Conservation (phyloP, 2,888 invertebrate genomes). For the Ichneumoninae sp. region DNA sequence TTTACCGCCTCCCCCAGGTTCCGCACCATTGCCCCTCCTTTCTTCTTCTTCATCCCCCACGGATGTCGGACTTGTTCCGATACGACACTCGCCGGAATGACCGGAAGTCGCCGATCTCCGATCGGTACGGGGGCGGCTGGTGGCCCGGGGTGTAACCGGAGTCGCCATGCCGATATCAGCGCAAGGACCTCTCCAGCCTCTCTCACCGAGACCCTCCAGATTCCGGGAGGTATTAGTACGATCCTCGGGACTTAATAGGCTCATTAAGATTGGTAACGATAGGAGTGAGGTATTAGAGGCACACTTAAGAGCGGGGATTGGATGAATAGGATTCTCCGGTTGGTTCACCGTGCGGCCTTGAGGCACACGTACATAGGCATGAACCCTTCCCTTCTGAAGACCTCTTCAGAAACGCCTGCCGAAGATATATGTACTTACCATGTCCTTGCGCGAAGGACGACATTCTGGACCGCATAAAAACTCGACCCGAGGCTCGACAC, state of each 20-base stretch:
- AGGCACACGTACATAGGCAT: constrained; percentile 41
- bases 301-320: constrained; percentile 15
- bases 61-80: constrained; percentile 9
- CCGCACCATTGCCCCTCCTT: not conserved
- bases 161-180: constrained; percentile 30
- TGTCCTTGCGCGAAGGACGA: constrained; percentile 8
- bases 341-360: constrained; percentile 6
- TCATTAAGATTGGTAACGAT: constrained; percentile 64
- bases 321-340: constrained; percentile 19
- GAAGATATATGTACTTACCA: not conserved
- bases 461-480: not conserved
- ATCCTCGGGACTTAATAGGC: constrained; percentile 52
- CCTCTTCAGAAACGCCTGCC: constrained; percentile 22
- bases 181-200: not conserved
- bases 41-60: not conserved
- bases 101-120: constrained; percentile 18
- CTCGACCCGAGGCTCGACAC: not conserved
- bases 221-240: constrained; percentile 50
- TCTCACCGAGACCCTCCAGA: constrained; percentile 30
- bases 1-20: not conserved
- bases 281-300: constrained; percentile 43
- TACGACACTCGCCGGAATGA: not conserved
- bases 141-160: not conserved
- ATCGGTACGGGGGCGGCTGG: not conserved
- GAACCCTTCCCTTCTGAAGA: constrained; percentile 39